Percentiles rank a stretch among this genome's conserved stretches.
phyloP scores from a whole-genome alignment of 2,888 invertebrate genomes.

The Parnassius mnemosyne region DNA sequence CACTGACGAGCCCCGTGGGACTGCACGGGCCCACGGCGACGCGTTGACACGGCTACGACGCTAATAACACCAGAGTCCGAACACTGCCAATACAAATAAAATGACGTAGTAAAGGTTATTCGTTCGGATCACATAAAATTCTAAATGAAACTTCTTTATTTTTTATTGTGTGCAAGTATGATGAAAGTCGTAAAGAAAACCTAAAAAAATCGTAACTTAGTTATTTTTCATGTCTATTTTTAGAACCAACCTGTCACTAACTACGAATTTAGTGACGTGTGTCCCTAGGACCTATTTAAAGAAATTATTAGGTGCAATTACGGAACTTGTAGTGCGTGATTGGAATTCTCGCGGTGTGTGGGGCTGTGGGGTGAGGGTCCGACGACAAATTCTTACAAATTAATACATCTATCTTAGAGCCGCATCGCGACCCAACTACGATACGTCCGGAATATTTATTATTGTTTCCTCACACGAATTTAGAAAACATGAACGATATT shows the following conservation, averaged over 20 bases:
- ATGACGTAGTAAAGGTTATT: constrained; percentile 48
- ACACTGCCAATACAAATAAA: constrained; percentile 60
- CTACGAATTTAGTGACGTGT: constrained; percentile 17
- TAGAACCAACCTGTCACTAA: constrained; percentile 18
- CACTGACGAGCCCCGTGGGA: constrained; percentile 83
- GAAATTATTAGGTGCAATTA: constrained; percentile 80
- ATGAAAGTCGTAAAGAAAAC: constrained; percentile 32
- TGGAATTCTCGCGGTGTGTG: constrained; percentile 63
- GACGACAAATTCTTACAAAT: constrained; percentile 80
- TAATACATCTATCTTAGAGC: constrained; percentile 75
- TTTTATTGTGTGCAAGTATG: constrained; percentile 38
- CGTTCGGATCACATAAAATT: constrained; percentile 45
- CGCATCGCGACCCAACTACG: constrained; percentile 58
- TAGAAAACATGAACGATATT: constrained; percentile 42
- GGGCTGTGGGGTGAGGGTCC: constrained; percentile 62
- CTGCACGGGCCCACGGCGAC: constrained; percentile 55
- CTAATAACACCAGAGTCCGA: constrained; percentile 54
- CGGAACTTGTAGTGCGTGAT: constrained; percentile 78
- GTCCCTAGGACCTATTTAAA: constrained; percentile 61
- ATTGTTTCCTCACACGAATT: constrained; percentile 54
- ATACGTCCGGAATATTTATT: constrained; percentile 76
- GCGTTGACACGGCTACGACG: constrained; percentile 52
- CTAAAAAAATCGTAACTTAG: constrained; percentile 10
- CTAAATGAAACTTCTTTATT: constrained; percentile 44
- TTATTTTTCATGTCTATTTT: constrained; percentile 18